phyloP scores from a whole-genome alignment of 1,140 invertebrate species.

The Kradibia gibbosae region DNA sequence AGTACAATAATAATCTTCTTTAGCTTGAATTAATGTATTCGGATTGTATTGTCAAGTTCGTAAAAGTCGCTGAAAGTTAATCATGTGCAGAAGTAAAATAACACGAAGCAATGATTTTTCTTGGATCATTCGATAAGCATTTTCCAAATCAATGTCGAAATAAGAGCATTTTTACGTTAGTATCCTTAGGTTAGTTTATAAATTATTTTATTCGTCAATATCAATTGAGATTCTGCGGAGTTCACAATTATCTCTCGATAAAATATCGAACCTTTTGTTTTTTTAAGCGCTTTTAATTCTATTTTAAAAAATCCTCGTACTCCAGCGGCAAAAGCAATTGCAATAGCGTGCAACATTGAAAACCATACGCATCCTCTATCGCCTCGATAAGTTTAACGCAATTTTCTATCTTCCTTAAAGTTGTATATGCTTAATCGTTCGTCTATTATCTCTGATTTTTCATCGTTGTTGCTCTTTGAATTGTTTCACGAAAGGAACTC shows the following conservation, averaged over 20 bases:
- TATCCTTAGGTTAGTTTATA: background rate
- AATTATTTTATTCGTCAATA: background rate
- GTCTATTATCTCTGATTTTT: background rate
- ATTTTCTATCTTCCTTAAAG: background rate
- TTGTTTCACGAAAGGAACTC: background rate
- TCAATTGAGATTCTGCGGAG: background rate
- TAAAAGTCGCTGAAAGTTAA: no score
- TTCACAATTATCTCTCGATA: constrained; percentile 23
- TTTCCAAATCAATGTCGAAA: no score
- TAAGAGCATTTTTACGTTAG: background rate
- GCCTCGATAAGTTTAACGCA: background rate
- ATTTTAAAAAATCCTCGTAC: constrained; percentile 25
- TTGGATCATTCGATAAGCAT: no score
- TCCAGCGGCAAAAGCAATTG: constrained; percentile 11
- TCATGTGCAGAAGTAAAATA: no score
- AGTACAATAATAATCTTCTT: no score
- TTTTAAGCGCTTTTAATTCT: constrained; percentile 27
- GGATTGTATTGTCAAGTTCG: no score
- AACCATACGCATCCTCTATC: background rate
- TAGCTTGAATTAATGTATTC: no score
- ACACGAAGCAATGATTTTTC: no score
- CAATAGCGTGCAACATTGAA: constrained; percentile 6
- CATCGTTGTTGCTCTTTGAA: constrained; percentile 17
- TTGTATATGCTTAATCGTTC: constrained; percentile 10
- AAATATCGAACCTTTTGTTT: constrained; percentile 48